A percentile compares a stretch with the other conserved stretches of the same genome.
Conservation (phyloP, 2,888 invertebrate genomes). For the Rhingia rostrata region DNA sequence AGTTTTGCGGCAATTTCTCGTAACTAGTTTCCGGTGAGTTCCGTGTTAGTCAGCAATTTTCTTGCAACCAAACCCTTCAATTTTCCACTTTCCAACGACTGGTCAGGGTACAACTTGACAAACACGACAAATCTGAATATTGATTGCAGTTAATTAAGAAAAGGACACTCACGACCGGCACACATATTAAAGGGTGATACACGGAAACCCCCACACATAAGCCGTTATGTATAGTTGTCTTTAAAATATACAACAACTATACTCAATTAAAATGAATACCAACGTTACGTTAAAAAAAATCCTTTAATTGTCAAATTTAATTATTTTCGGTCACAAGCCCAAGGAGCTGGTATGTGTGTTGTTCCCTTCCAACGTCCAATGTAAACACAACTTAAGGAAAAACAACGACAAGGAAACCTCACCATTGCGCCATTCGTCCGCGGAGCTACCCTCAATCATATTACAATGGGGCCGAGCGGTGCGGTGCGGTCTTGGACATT, state of each 20-base stretch:
- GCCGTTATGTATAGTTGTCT: constrained; percentile 48
- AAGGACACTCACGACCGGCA: constrained; percentile 56
- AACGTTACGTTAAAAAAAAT: constrained; percentile 41
- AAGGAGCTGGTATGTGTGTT: constrained; percentile 35
- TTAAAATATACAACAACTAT: constrained; percentile 15
- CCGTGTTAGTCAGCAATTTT: constrained; percentile 72
- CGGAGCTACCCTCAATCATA: constrained; percentile 33
- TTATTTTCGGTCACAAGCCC: constrained; percentile 70
- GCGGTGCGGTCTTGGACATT: constrained; percentile 71
- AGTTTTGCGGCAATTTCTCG: constrained; percentile 75
- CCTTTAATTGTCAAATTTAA: constrained; percentile 73
- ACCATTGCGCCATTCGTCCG: constrained; percentile 37
- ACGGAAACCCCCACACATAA: constrained; percentile 34
- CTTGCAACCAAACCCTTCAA: constrained; percentile 61
- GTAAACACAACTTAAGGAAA: constrained; percentile 49
- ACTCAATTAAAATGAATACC: constrained; percentile 1
- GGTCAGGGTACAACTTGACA: constrained; percentile 53
- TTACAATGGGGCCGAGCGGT: constrained; percentile 44
- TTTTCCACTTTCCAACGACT: constrained; percentile 73
- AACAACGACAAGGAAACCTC: constrained; percentile 44
- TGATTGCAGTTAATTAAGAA: constrained; percentile 76
- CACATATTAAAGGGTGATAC: constrained; percentile 6
- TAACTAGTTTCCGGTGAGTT: constrained; percentile 74
- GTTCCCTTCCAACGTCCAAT: constrained; percentile 1
- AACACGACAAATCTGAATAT: constrained; percentile 76